These are phyloP conservation scores for Probaryconus sp. DNA, from an alignment of 1,140 invertebrate genomes.

Conservation along the genomic window DNA sequence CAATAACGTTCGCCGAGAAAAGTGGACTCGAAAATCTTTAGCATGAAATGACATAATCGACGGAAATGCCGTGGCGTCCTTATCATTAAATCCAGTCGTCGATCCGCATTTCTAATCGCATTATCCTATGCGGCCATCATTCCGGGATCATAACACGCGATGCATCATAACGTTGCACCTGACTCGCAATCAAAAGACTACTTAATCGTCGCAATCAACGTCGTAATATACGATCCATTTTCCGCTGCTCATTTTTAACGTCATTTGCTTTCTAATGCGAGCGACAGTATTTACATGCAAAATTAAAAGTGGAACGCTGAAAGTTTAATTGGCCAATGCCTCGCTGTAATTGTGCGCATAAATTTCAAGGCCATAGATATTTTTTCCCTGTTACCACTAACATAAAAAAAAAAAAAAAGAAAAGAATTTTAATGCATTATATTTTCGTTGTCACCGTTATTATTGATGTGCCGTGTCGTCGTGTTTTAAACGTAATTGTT, in stretches of 20 bases:
- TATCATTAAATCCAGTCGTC: conserved; percentile 31
- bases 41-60: conserved; percentile 46
- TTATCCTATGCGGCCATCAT: conserved; percentile 27
- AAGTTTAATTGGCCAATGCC: conserved; percentile 39
- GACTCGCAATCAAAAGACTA: conserved; percentile 26
- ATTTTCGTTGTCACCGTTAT: too few species aligned
- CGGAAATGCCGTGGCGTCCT: conserved; percentile 13
- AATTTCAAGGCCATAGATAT: too few species aligned
- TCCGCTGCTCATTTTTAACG: neutral
- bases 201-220: conserved; percentile 22
- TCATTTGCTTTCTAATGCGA: neutral
- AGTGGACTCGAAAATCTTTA: neutral
- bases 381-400: too few species aligned
- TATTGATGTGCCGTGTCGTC: conserved; percentile 13
- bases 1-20: too few species aligned
- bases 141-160: conserved; percentile 20
- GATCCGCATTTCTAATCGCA: conserved; percentile 46
- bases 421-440: too few species aligned
- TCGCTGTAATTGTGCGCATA: neutral
- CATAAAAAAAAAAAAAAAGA: too few species aligned
- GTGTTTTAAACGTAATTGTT: too few species aligned
- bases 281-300: conserved; percentile 22
- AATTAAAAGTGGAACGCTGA: conserved; percentile 49
- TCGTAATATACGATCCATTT: conserved; percentile 18
- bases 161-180: conserved; percentile 15